A percentile compares a stretch with the other conserved stretches of the same genome.
phyloP scores from a whole-genome alignment of 2,888 invertebrate species.

The Salticus scenicus region DNA sequence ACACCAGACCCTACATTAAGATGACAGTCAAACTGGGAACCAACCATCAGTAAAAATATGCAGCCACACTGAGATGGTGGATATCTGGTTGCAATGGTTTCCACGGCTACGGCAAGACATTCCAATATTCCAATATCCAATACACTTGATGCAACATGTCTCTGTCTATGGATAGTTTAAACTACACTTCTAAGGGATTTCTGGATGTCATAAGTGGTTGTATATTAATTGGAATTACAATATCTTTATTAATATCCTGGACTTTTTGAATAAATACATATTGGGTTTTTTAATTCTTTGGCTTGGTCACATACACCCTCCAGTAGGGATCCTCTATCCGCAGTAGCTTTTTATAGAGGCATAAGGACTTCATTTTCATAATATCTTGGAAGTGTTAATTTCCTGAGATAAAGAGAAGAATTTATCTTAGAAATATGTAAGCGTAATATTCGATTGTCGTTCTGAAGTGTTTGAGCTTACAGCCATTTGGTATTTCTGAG shows the following conservation, averaged over 20 bases:
- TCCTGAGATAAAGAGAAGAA: too few species aligned
- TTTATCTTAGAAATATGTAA: too few species aligned
- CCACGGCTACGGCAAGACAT: background rate
- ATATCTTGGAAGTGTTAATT: too few species aligned
- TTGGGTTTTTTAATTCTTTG: background rate
- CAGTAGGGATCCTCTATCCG: background rate
- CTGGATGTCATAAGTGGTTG: too few species aligned
- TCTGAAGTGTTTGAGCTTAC: too few species aligned
- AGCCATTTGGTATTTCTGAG: too few species aligned
- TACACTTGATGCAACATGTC: background rate
- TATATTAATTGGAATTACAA: background rate
- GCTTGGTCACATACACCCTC: background rate
- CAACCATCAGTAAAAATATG: conserved; percentile 2
- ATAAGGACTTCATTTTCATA: too few species aligned
- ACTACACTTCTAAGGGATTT: background rate
- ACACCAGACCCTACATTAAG: background rate
- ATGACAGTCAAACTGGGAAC: background rate
- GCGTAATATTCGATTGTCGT: too few species aligned
- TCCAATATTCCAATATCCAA: too few species aligned
- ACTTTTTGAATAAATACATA: too few species aligned
- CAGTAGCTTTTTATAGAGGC: background rate
- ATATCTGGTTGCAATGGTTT: background rate
- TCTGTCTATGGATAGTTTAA: background rate
- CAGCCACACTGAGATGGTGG: background rate
- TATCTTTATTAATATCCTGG: background rate